Evolutionary conservation across 2,797 vertebrate genomes (phyloP).

Genomic region (Harpagifer antarcticus): DNA sequence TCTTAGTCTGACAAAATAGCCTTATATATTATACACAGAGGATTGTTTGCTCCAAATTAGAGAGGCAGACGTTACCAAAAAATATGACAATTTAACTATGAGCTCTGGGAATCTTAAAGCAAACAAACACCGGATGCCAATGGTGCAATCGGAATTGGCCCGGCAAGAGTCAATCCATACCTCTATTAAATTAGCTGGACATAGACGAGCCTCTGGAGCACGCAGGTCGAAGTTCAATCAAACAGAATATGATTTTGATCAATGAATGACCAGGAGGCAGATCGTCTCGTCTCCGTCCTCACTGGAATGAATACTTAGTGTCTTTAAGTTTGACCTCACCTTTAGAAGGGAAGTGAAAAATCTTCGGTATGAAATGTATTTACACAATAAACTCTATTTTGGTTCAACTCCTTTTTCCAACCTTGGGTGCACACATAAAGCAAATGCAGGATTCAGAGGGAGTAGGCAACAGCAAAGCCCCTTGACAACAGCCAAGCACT

Average conservation of each 20-base stretch:
- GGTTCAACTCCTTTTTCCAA: conserved; percentile 1
- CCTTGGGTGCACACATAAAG: conserved; percentile 1
- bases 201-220: conserved; percentile 21
- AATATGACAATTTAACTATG: background rate
- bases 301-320: conserved; percentile 7
- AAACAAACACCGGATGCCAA: background rate
- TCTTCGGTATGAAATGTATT: background rate
- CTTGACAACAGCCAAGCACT: conserved; percentile 41
- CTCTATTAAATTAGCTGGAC: conserved; percentile 36
- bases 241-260: conserved; percentile 33
- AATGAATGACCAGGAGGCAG: conserved; percentile 32
- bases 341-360: background rate
- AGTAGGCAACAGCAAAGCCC: conserved; percentile 38
- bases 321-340: background rate
- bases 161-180: conserved; percentile 20
- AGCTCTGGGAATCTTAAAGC: background rate
- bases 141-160: conserved; percentile 17
- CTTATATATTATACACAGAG: background rate
- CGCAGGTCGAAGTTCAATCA: conserved; percentile 32
- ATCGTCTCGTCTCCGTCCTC: background rate
- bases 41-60: background rate
- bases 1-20: background rate
- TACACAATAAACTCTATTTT: background rate
- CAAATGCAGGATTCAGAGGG: conserved; percentile 11
- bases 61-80: background rate